A percentile compares a stretch with the other conserved stretches of the same genome.
Conservation (phyloP, 2,888 invertebrate species). For the Ommatoiulus sabulosus region DNA sequence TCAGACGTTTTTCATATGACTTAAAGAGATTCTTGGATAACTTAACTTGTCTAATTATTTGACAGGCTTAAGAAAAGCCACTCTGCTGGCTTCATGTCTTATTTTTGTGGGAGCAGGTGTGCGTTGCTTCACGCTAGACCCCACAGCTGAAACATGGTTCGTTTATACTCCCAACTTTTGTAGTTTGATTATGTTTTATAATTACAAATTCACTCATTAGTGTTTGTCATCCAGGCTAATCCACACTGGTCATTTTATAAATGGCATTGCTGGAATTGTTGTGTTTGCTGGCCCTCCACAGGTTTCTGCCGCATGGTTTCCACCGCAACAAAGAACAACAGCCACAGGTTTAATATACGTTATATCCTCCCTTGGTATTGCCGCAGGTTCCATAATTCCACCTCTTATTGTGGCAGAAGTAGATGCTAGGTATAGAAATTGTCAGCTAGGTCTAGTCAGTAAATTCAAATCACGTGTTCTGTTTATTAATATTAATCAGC, state of each 20-base stretch:
- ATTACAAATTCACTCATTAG: neutral
- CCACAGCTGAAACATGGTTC: constrained; percentile 50
- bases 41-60: neutral
- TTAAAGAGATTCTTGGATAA: no score
- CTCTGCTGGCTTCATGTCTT: constrained; percentile 41
- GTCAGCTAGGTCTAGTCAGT: neutral
- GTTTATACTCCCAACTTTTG: neutral
- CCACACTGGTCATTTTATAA: constrained; percentile 54
- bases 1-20: no score
- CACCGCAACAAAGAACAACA: constrained; percentile 54
- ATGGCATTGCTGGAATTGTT: constrained; percentile 56
- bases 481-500: neutral
- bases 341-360: constrained; percentile 55
- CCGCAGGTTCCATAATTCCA: constrained; percentile 54
- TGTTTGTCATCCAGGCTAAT: constrained; percentile 49
- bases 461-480: neutral
- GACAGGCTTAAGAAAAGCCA: constrained; percentile 47
- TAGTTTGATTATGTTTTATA: neutral
- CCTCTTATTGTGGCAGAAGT: constrained; percentile 54
- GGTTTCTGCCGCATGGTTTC: constrained; percentile 55
- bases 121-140: constrained; percentile 49
- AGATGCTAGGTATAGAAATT: constrained; percentile 12
- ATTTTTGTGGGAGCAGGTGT: constrained; percentile 55
- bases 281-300: constrained; percentile 57
- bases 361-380: constrained; percentile 49